Percentiles rank a stretch among this genome's conserved stretches.
phyloP scores from a whole-genome alignment of 1,140 invertebrate genomes.

The Heliconius nattereri region DNA sequence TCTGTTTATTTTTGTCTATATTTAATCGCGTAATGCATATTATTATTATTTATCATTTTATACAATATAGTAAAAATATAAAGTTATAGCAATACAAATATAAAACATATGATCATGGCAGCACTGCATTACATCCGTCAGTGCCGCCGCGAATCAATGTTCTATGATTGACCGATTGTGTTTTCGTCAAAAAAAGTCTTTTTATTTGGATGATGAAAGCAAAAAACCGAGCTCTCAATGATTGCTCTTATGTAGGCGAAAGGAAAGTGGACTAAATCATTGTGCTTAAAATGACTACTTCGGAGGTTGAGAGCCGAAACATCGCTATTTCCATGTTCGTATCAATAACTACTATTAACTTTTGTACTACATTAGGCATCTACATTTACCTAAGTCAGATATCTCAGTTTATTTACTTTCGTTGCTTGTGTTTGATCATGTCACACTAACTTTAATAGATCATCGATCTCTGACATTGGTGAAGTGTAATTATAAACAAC shows the following conservation, averaged over 20 bases:
- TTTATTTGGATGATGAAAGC: conserved; percentile 73
- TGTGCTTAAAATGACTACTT: conserved; percentile 64
- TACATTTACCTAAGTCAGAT: conserved; percentile 18
- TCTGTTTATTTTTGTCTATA: too few relatives aligned
- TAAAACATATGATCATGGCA: background rate
- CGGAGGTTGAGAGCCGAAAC: conserved; percentile 73
- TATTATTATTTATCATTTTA: too few relatives aligned
- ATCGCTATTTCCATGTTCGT: conserved; percentile 76
- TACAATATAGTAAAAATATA: background rate
- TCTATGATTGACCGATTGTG: conserved; percentile 52
- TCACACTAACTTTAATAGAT: conserved; percentile 35
- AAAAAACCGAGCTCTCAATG: conserved; percentile 61
- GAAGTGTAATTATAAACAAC: conserved; percentile 7
- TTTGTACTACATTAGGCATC: conserved; percentile 32
- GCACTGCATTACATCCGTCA: conserved; percentile 38
- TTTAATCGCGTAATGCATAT: too few relatives aligned
- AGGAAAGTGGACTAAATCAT: conserved; percentile 54
- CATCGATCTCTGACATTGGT: conserved; percentile 43
- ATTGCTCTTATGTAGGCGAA: conserved; percentile 53
- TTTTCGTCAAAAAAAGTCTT: conserved; percentile 68
- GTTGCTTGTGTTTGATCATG: conserved; percentile 14
- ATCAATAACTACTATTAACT: conserved; percentile 45
- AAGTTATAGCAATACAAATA: background rate
- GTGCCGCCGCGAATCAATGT: conserved; percentile 54
- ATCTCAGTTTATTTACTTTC: conserved; percentile 32